Conservation (phyloP, 2,797 vertebrate species). For the Oreochromis grahami region DNA sequence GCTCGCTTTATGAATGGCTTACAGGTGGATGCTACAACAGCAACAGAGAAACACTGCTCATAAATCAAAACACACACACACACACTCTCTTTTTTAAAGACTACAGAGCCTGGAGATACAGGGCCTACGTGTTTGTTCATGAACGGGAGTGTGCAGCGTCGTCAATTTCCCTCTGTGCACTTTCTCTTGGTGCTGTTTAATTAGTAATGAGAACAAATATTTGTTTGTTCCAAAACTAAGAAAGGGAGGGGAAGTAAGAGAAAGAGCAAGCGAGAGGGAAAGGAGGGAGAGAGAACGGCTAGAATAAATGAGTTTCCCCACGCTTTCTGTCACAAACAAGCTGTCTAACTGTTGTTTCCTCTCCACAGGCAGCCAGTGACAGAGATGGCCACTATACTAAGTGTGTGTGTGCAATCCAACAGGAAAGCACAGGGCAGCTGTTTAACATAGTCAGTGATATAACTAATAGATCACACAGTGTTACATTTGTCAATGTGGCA, state of each 20-base stretch:
- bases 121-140: background rate
- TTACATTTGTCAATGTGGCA: slow-evolving; percentile 80
- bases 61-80: slow-evolving; percentile 82
- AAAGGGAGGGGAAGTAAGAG: slow-evolving; percentile 2
- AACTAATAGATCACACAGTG: slow-evolving; percentile 73
- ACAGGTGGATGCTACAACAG: slow-evolving; percentile 88
- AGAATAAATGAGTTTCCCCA: slow-evolving; percentile 68
- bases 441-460: slow-evolving; percentile 75
- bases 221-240: slow-evolving; percentile 80
- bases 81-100: background rate
- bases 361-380: slow-evolving; percentile 34
- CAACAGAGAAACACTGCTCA: slow-evolving; percentile 80
- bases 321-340: slow-evolving; percentile 52
- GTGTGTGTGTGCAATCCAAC: slow-evolving; percentile 1
- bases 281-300: background rate
- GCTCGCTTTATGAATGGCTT: slow-evolving; percentile 98
- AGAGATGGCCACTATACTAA: slow-evolving; percentile 10
- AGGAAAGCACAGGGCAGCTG: slow-evolving; percentile 61
- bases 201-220: slow-evolving; percentile 98
- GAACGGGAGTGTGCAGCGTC: background rate
- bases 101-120: slow-evolving; percentile 9
- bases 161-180: slow-evolving; percentile 79
- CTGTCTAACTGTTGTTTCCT: slow-evolving; percentile 25
- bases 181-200: slow-evolving; percentile 79
- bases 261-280: background rate